Percentiles rank a stretch among this genome's conserved stretches.
Evolutionary conservation across 2,797 vertebrate species (phyloP).

Genomic region (Rousettus madagascariensis): DNA sequence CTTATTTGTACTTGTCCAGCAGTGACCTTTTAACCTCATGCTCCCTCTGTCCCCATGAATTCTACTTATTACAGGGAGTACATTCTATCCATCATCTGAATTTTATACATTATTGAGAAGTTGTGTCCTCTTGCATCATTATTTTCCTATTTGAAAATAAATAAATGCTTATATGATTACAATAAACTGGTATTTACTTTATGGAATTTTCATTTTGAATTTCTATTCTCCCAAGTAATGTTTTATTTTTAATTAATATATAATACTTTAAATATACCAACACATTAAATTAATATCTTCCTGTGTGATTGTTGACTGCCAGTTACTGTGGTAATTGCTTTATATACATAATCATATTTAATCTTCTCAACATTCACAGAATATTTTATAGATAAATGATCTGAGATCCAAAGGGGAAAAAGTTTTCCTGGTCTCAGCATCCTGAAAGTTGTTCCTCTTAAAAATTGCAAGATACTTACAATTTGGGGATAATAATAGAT

Average conservation of each 20-base stretch:
- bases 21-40: not conserved
- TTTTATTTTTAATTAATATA: not conserved
- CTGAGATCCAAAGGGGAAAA: not conserved
- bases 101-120: not conserved
- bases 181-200: not conserved
- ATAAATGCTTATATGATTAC: not conserved
- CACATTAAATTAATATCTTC: not conserved
- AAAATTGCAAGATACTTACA: not conserved
- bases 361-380: not conserved
- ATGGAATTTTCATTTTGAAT: slow-evolving; percentile 41
- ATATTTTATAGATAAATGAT: not conserved
- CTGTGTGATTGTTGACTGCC: not conserved
- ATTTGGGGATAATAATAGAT: not conserved
- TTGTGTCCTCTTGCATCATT: not conserved
- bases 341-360: not conserved
- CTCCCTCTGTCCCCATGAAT: not conserved
- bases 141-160: slow-evolving; percentile 5
- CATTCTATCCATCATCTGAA: not conserved
- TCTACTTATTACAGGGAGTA: not conserved
- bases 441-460: not conserved
- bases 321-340: not conserved
- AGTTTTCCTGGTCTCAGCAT: not conserved
- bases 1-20: not conserved
- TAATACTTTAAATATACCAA: not conserved
- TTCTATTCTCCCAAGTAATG: not conserved